Conservation (phyloP, 1,140 invertebrate genomes). For the Gonatopus flavifemur region DNA sequence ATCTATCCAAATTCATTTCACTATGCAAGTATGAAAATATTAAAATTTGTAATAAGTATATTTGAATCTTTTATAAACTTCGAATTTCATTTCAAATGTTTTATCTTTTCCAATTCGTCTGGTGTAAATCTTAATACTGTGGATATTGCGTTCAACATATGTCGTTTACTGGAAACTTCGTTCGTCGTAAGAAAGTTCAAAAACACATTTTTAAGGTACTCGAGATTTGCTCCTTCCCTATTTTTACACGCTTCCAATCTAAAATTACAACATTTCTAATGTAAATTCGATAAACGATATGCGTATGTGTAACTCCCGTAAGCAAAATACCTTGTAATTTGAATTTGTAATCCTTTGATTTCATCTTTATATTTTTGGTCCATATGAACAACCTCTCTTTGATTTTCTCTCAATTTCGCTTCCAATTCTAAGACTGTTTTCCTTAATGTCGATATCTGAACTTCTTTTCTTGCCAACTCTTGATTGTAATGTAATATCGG, state of each 20-base stretch:
- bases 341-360: conserved; percentile 57
- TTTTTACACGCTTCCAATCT: conserved; percentile 76
- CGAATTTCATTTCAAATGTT: conserved; percentile 35
- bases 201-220: conserved; percentile 89
- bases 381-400: conserved; percentile 60
- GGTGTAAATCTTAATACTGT: conserved; percentile 80
- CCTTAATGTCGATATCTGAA: conserved; percentile 73
- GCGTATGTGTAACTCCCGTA: background rate
- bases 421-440: conserved; percentile 75
- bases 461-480: conserved; percentile 78
- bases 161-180: conserved; percentile 69
- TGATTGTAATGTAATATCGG: conserved; percentile 83
- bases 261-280: conserved; percentile 18
- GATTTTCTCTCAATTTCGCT: conserved; percentile 66
- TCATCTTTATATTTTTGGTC: conserved; percentile 64
- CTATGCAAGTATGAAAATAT: too few relatives aligned
- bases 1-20: too few relatives aligned
- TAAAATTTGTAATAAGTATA: too few relatives aligned
- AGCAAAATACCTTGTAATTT: conserved; percentile 52
- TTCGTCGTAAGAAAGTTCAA: conserved; percentile 76
- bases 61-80: background rate
- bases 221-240: conserved; percentile 82
- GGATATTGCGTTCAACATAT: conserved; percentile 88
- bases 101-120: conserved; percentile 66
- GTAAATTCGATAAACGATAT: background rate